Evolutionary conservation across 1,140 invertebrate species (phyloP).

Genomic region (Tetraneura akinire): DNA sequence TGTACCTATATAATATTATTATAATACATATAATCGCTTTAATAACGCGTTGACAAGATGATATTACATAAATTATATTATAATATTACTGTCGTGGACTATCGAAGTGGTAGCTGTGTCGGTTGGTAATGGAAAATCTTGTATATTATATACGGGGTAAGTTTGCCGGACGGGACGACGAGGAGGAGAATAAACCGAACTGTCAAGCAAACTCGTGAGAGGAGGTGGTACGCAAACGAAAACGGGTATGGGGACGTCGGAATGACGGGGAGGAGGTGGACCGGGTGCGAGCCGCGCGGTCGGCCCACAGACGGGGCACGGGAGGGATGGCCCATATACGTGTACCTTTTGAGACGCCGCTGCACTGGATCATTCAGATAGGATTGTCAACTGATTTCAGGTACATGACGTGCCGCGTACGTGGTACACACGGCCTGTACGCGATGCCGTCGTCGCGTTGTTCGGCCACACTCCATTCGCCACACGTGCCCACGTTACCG

Average conservation of each 20-base stretch:
- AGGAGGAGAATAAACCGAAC: background rate
- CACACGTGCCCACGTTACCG: background rate
- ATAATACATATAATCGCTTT: too few species aligned
- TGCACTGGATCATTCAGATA: slow-evolving; percentile 48
- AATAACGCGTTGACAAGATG: too few species aligned
- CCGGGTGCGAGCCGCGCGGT: background rate
- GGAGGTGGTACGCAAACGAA: background rate
- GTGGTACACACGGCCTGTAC: slow-evolving; percentile 41
- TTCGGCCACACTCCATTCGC: slow-evolving; percentile 31
- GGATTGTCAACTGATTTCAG: slow-evolving; percentile 51
- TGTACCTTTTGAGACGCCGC: slow-evolving; percentile 42
- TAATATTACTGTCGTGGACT: too few species aligned
- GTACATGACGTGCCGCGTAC: slow-evolving; percentile 49
- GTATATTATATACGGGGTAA: too few species aligned
- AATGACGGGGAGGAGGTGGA: background rate
- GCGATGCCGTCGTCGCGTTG: slow-evolving; percentile 2
- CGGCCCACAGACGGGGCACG: background rate
- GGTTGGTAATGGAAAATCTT: too few species aligned
- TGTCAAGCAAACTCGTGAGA: background rate
- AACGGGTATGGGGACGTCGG: background rate
- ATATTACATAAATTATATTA: too few species aligned
- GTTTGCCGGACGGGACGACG: background rate
- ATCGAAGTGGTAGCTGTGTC: too few species aligned
- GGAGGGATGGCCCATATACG: background rate
- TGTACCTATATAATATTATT: too few species aligned